phyloP scores from a whole-genome alignment of 2,797 vertebrate genomes.

The Calcarius lapponicus region DNA sequence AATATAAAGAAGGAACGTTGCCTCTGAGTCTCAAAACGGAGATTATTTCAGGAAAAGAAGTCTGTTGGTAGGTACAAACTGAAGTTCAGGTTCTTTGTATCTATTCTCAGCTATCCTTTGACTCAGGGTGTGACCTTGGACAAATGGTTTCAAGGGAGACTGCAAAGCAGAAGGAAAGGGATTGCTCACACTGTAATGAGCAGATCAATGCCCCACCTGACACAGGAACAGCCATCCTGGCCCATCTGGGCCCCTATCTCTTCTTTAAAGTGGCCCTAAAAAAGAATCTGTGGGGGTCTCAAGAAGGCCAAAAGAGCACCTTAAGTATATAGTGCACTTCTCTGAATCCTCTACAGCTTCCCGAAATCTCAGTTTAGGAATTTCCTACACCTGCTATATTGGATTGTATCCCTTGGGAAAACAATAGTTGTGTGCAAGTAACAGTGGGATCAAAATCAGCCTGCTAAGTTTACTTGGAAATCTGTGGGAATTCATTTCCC shows the following conservation, averaged over 20 bases:
- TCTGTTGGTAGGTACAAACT: not conserved
- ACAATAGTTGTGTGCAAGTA: not conserved
- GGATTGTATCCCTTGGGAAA: not conserved
- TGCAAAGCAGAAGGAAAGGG: not conserved
- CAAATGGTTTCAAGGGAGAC: not conserved
- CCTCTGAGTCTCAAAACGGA: not conserved
- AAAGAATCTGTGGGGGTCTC: not conserved
- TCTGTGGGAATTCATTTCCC: not conserved
- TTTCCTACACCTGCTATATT: not conserved
- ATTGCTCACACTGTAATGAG: not conserved
- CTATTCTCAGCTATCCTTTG: constrained; percentile 9
- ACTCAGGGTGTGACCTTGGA: not conserved
- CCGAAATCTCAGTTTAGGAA: not conserved
- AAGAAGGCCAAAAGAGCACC: not conserved
- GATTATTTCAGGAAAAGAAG: not conserved
- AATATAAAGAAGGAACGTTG: not conserved
- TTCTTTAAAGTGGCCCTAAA: not conserved
- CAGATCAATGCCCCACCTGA: not conserved
- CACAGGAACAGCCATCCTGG: not conserved
- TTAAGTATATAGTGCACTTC: not conserved
- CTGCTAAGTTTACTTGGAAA: not conserved
- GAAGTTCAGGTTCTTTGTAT: not conserved
- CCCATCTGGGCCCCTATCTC: not conserved
- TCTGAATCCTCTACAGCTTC: not conserved
- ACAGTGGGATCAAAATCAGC: not conserved